These are phyloP conservation scores for Crepidodera aurea DNA, from an alignment of 2,888 invertebrate species.

Conservation along the genomic window DNA sequence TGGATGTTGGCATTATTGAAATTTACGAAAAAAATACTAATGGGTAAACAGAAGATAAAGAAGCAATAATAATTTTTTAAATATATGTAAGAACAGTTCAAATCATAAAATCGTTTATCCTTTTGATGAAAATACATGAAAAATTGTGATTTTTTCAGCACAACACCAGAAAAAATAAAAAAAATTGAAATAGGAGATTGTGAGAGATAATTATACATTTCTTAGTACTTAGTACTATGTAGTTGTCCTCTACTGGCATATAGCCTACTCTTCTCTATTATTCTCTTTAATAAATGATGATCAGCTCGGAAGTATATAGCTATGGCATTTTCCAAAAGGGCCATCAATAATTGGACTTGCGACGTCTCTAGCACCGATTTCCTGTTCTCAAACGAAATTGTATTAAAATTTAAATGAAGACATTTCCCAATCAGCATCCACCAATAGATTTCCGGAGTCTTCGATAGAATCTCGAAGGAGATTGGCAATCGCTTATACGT, in stretches of 20 bases:
- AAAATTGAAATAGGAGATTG: too few relatives aligned
- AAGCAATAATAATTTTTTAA: too few relatives aligned
- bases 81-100: too few relatives aligned
- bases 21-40: too few relatives aligned
- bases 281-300: constrained; percentile 36
- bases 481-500: constrained; percentile 61
- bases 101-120: too few relatives aligned
- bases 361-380: constrained; percentile 50
- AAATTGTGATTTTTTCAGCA: too few relatives aligned
- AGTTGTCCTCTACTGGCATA: not conserved
- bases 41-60: too few relatives aligned
- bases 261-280: not conserved
- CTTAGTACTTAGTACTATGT: too few relatives aligned
- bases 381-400: constrained; percentile 51
- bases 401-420: constrained; percentile 62
- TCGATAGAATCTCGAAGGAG: constrained; percentile 57
- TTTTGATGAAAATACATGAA: too few relatives aligned
- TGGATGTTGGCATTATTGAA: too few relatives aligned
- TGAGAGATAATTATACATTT: too few relatives aligned
- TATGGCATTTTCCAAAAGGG: constrained; percentile 22
- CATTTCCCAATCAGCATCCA: constrained; percentile 61
- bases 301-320: constrained; percentile 22
- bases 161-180: too few relatives aligned
- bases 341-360: constrained; percentile 44
- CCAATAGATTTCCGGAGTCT: constrained; percentile 60